Conservation (phyloP, 2,113 vertebrate species). For the Prietella phreatophila region DNA sequence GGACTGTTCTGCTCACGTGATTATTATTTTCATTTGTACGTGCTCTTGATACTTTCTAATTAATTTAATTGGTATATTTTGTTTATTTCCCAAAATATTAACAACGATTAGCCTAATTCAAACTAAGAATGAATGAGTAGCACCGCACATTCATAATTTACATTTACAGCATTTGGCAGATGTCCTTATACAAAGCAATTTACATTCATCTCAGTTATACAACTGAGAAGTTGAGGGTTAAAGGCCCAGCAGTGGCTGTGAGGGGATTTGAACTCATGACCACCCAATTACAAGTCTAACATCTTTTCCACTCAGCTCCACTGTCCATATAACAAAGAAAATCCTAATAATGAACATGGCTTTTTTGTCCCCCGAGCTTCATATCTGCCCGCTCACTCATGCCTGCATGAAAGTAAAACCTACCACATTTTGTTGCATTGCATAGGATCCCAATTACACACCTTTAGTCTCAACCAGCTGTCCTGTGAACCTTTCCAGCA, state of each 20-base stretch:
- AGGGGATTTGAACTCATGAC: no score
- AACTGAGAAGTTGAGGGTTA: no score
- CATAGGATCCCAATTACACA: background rate
- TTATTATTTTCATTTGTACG: background rate
- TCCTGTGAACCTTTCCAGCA: background rate
- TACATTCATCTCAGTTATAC: no score
- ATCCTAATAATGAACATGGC: background rate
- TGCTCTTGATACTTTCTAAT: background rate
- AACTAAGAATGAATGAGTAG: background rate
- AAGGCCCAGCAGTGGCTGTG: no score
- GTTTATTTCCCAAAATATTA: background rate
- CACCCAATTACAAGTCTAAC: no score
- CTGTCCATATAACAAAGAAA: no score
- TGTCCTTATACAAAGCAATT: no score
- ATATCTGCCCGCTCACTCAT: background rate
- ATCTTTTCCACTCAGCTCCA: no score
- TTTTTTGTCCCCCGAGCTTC: background rate
- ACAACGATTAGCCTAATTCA: background rate
- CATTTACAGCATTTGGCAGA: no score
- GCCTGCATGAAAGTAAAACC: background rate
- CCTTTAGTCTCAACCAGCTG: background rate
- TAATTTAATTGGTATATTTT: background rate
- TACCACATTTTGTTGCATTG: background rate
- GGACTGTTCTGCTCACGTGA: no score
- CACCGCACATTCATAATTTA: background rate